Percentiles rank a stretch among this genome's conserved stretches.
Conservation (phyloP, 53 echinoderm and acorn worm genomes). For the Zoroaster sp. region DNA sequence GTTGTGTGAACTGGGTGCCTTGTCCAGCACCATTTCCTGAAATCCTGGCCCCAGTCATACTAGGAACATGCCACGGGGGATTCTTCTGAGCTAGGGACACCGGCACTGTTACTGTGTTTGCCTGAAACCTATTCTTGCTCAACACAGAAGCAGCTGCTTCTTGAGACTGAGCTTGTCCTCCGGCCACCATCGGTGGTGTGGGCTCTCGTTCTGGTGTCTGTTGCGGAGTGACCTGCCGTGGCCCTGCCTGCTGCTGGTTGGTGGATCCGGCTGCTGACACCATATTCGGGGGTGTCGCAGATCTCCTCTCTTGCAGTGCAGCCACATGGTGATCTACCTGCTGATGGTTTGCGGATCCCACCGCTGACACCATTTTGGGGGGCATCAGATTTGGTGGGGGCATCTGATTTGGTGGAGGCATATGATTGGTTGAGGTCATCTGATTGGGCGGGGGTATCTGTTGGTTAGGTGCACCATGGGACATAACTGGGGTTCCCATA, state of each 20-base stretch:
- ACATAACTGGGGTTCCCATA: neutral
- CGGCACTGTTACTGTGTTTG: neutral
- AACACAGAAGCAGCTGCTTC: neutral
- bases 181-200: neutral
- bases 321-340: neutral
- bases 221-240: neutral
- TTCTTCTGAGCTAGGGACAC: slow-evolving; percentile 10
- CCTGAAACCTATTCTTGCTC: neutral
- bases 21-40: neutral
- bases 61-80: neutral
- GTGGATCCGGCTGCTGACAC: neutral
- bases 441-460: neutral
- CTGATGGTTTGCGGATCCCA: neutral
- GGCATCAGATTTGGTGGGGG: neutral
- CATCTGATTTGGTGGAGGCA: neutral
- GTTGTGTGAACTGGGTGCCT: neutral
- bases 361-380: neutral
- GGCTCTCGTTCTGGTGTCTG: neutral
- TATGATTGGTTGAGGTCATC: neutral
- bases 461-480: neutral
- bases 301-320: too few relatives aligned
- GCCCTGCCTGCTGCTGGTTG: neutral
- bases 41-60: neutral
- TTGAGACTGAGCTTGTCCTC: neutral
- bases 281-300: neutral